A percentile compares a stretch with the other conserved stretches of the same genome.
phyloP scores from a whole-genome alignment of 2,797 vertebrate species.

The Amphiprion clarkii region DNA sequence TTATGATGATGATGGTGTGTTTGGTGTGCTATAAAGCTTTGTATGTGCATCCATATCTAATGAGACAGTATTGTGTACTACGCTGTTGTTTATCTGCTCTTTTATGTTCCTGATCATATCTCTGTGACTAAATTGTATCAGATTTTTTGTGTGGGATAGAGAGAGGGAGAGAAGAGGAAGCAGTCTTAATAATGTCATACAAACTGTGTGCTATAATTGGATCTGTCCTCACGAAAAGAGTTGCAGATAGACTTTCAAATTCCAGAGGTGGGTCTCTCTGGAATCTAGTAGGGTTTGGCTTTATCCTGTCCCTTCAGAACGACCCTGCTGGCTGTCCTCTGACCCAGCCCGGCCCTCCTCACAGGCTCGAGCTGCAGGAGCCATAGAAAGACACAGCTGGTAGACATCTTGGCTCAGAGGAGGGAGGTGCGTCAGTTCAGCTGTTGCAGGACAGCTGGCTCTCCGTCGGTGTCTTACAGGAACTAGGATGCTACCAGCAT shows the following conservation, averaged over 20 bases:
- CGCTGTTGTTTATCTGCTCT: neutral
- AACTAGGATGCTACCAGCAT: conserved; percentile 32
- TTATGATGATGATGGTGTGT: neutral
- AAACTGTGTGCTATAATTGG: conserved; percentile 36
- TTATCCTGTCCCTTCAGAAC: conserved; percentile 35
- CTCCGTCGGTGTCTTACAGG: conserved; percentile 51
- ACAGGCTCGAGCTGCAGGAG: conserved; percentile 48
- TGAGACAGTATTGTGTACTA: neutral
- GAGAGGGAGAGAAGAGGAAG: neutral
- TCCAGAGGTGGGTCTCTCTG: conserved; percentile 69
- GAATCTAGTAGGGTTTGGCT: conserved; percentile 61
- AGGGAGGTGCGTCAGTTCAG: conserved; percentile 77
- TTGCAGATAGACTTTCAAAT: conserved; percentile 61
- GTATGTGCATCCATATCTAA: neutral
- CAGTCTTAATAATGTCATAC: conserved; percentile 37
- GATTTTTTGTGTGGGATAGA: neutral
- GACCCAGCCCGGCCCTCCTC: conserved; percentile 47
- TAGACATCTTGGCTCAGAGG: conserved; percentile 79
- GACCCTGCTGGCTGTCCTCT: conserved; percentile 40
- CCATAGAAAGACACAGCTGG: conserved; percentile 77
- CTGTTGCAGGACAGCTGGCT: conserved; percentile 82
- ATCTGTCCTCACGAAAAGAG: conserved; percentile 48
- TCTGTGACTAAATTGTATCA: neutral
- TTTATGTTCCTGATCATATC: conserved; percentile 11
- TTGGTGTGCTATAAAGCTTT: conserved; percentile 2